Base-by-base conservation (phyloP, 2,113 vertebrate genomes). In the Lota lota region DNA sequence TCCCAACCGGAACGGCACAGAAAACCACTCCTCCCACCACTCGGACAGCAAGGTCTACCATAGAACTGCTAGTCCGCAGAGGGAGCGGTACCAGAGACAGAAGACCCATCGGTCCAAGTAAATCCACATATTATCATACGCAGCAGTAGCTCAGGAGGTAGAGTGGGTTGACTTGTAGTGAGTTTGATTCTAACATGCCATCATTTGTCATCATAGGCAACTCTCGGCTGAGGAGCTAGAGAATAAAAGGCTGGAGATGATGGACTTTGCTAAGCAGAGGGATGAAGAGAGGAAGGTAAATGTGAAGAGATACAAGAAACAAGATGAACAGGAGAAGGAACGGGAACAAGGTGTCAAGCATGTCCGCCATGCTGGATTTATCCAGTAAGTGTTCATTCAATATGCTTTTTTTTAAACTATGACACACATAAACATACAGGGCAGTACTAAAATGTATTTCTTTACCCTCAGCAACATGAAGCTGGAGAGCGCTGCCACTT, bases 191-290 rank as follows among this genome's bases (percentile, higher is more conserved):
- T 57, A 19, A 22, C 20, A 4, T 61, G 50, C 11, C 79, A 56
- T 69, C 5, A 17, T 21, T n/a, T 21, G 53, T n/a, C 53, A 56
- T 17, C 71, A 70, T 57, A 99, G 96, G 56, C 94, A 94, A 47
- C 83, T 97, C 19, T 94, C 95, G 0, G 78, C 92, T 0, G 95
- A 96, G 53, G 96, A 98, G 19, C 90, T 97, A n/a, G 96, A 97
- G 77, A 74, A 73, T 0, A 95, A 88, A 65, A 91, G 95, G 50
- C 86, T 79, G 54, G 94, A 97, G 66, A 99, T 99, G 97, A 93
- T 98, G 93, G 92, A 93, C 16, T 93, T 96, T 1, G 97, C 96
- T 59, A 93, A 91, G 71, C 93, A 95, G 91, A 86, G 95, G 58
- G 97, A 98, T 5, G 91, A 95, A 66, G 94, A 97, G 77, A 83